A percentile compares a stretch with the other conserved stretches of the same genome.
These are phyloP conservation scores for Orbicella faveolata DNA, from an alignment of 64 coral and sea anemone genomes.

Conservation along the genomic window DNA sequence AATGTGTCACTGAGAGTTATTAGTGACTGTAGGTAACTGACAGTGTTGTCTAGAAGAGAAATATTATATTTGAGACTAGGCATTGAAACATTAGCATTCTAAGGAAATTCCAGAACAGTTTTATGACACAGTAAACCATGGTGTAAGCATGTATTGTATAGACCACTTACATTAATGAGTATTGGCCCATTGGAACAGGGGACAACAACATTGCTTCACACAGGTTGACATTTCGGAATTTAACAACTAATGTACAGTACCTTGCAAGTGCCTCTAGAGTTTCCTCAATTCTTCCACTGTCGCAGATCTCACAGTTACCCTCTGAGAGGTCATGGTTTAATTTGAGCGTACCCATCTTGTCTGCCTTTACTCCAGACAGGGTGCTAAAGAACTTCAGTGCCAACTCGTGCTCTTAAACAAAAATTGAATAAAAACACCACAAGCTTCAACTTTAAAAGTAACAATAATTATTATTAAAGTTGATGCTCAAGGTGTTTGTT, in stretches of 20 bases:
- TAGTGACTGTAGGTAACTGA: too few species aligned
- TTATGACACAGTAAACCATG: too few species aligned
- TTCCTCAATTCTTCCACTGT: slow-evolving; percentile 74
- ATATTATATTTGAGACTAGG: too few species aligned
- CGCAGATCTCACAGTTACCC: slow-evolving; percentile 69
- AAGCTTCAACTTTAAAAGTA: background rate
- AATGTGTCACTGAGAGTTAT: too few species aligned
- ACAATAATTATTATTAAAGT: background rate
- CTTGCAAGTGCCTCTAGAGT: slow-evolving; percentile 63
- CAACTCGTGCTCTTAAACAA: slow-evolving; percentile 72
- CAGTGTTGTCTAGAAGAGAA: too few species aligned
- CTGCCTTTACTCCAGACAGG: slow-evolving; percentile 76
- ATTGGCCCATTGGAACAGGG: too few species aligned
- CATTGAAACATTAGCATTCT: too few species aligned
- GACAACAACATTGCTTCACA: too few species aligned
- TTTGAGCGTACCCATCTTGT: slow-evolving; percentile 49
- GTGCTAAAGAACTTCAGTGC: slow-evolving; percentile 91
- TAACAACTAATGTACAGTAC: slow-evolving; percentile 4
- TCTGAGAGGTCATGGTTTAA: slow-evolving; percentile 54
- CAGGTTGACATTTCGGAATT: background rate
- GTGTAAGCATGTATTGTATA: too few species aligned
- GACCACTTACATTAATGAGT: too few species aligned
- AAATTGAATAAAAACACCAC: background rate
- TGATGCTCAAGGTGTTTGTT: background rate
- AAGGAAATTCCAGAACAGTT: too few species aligned